Conservation (phyloP, 37 sponge, comb jelly and placozoan genomes). For the Haliclona indistincta region DNA sequence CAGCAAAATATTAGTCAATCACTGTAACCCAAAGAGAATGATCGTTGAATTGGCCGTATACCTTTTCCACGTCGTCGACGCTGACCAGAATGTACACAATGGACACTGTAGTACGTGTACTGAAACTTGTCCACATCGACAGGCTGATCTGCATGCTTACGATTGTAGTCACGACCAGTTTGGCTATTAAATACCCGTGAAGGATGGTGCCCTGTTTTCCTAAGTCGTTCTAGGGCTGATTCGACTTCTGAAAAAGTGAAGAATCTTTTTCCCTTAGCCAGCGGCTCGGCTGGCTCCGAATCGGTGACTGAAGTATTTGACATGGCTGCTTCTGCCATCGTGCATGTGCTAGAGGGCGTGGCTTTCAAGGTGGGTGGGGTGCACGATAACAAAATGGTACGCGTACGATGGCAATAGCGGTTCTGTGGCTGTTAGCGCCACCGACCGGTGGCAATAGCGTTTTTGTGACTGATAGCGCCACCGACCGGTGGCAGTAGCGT, state of each 20-base stretch:
- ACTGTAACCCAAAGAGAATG: constrained; percentile 3
- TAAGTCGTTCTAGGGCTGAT: background rate
- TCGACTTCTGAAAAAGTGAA: too few species aligned
- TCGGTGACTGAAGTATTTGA: too few species aligned
- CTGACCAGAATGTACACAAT: constrained; percentile 27
- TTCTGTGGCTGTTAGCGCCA: too few species aligned
- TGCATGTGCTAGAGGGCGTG: too few species aligned
- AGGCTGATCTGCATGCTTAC: background rate
- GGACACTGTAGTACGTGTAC: constrained; percentile 18
- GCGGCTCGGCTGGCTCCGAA: too few species aligned
- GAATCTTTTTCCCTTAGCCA: too few species aligned
- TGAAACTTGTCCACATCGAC: background rate
- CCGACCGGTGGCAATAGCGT: background rate
- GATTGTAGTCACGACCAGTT: background rate
- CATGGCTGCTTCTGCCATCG: too few species aligned
- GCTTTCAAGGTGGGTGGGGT: too few species aligned
- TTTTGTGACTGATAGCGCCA: background rate
- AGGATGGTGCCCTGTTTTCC: background rate
- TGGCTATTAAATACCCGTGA: background rate
- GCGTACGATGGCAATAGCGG: too few species aligned
- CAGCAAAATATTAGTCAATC: too few species aligned
- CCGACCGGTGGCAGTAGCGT: constrained; percentile 1
- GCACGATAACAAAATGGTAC: too few species aligned
- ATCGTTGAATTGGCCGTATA: constrained; percentile 16
- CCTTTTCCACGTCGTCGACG: constrained; percentile 1